Evolutionary conservation across 2,113 vertebrate genomes (phyloP).

Genomic region (Cheilinus undulatus): DNA sequence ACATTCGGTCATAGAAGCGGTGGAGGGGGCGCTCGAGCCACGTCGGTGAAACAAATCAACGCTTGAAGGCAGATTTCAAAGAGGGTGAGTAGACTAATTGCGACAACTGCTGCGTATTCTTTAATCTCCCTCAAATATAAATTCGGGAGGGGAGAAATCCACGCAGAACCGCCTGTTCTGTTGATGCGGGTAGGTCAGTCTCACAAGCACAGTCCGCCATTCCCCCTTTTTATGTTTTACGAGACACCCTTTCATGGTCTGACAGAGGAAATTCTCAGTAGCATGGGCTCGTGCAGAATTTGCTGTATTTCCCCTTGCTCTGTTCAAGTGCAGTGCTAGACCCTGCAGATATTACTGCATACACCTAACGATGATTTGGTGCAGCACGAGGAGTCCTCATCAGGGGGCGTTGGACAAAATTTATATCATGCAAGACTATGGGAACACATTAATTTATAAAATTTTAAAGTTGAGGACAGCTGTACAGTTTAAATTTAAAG

Average conservation of each 20-base stretch:
- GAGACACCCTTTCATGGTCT: conserved; percentile 39
- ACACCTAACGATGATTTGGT: conserved; percentile 54
- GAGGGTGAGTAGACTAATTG: conserved; percentile 74
- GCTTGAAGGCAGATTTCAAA: conserved; percentile 70
- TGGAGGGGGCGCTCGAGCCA: conserved; percentile 79
- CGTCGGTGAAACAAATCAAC: conserved; percentile 72
- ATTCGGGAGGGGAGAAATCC: conserved; percentile 41
- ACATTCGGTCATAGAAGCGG: conserved; percentile 79
- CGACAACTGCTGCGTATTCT: conserved; percentile 49
- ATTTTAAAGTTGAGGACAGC: not conserved
- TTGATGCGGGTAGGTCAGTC: conserved; percentile 76
- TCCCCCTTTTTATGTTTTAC: conserved; percentile 66
- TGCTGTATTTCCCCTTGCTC: conserved; percentile 32
- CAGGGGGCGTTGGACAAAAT: conserved; percentile 35
- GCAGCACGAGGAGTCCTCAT: conserved; percentile 56
- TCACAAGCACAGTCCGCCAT: conserved; percentile 80
- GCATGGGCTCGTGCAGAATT: conserved; percentile 48
- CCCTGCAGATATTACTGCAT: conserved; percentile 46
- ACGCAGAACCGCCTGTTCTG: conserved; percentile 44
- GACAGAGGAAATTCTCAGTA: conserved; percentile 16
- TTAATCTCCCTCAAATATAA: conserved; percentile 24
- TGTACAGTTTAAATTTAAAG: not conserved
- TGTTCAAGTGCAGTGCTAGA: conserved; percentile 31
- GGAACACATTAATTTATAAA: conserved; percentile 1
- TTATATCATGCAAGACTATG: conserved; percentile 31